Evolutionary conservation across 2,797 vertebrate species (phyloP).

Genomic region (Lacerta agilis): DNA sequence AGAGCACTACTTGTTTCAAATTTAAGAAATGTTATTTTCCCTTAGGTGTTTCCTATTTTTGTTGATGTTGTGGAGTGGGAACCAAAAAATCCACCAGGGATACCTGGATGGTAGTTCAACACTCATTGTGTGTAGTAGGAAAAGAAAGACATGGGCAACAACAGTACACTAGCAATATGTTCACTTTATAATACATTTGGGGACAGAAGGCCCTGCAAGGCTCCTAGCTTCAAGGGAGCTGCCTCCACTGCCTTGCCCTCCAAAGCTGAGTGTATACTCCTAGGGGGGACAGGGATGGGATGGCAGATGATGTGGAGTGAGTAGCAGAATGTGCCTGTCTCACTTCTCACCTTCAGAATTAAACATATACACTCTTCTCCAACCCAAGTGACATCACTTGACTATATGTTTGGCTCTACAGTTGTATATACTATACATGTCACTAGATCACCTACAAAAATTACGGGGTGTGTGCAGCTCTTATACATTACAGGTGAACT

Average conservation of each 20-base stretch:
- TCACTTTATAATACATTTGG: not conserved
- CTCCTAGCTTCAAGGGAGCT: constrained; percentile 16
- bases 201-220: not conserved
- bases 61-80: no score
- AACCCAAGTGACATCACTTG: no score
- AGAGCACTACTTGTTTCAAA: no score
- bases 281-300: not conserved
- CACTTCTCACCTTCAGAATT: not conserved
- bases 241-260: not conserved
- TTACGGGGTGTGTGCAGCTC: not conserved
- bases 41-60: no score
- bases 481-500: no score
- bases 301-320: no score
- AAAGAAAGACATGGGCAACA: no score
- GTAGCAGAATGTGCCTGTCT: not conserved
- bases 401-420: not conserved
- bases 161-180: not conserved
- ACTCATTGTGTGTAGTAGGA: not conserved
- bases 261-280: not conserved
- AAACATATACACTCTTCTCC: not conserved
- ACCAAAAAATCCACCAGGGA: no score
- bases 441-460: not conserved
- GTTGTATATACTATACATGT: not conserved
- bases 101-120: no score
- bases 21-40: no score